Base-by-base conservation (phyloP, 2,113 vertebrate genomes). In the Morone chrysops region DNA sequence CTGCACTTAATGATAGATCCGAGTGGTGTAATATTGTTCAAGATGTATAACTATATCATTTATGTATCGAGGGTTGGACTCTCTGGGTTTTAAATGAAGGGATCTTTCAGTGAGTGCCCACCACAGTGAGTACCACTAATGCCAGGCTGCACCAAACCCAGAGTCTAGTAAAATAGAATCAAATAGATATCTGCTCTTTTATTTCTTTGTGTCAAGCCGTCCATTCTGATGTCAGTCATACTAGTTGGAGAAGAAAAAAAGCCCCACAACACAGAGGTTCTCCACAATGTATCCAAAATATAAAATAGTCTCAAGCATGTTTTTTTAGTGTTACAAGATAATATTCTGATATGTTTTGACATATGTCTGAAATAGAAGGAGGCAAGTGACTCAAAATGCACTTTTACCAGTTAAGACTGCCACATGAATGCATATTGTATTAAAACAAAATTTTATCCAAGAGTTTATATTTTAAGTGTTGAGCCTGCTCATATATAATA, bases 91-190 rank as follows among this genome's bases (percentile, higher is more conserved):
- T 82, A 90, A 92, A 94, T 93, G n/a, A 91, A 91, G 92, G 88
- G 84, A 82, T 87, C 81, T 16, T 80, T 83, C 82, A 78, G 82
- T 87, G 76, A 75, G 59, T 79, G 38, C 79, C 74, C 62, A 77
- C 92, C 86, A 75, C 90, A 92, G 67, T 69, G 74, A 53, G 84
- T 70, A 88, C 91, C 86, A 83, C 93, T 93, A 95, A 94, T 93
- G 80, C 70, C 90, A 89, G 59, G 70, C 87, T 94, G 53, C 60
- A 62, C 38, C 79, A 69, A 93, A 91, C 65, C 84, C 82, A 60
- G 62, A 48, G 76, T 66, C 73, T 83, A 47, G 82, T 89, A 82
- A 92, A 91, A 82, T 78, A 80, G 70, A 77, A 78, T 82, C 74
- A 79, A 75, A 82, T 60, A 36, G 54, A 80, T 75, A 75, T 80